These are phyloP conservation scores for Aphis craccivora DNA, from an alignment of 1,140 invertebrate genomes.

Conservation along the genomic window DNA sequence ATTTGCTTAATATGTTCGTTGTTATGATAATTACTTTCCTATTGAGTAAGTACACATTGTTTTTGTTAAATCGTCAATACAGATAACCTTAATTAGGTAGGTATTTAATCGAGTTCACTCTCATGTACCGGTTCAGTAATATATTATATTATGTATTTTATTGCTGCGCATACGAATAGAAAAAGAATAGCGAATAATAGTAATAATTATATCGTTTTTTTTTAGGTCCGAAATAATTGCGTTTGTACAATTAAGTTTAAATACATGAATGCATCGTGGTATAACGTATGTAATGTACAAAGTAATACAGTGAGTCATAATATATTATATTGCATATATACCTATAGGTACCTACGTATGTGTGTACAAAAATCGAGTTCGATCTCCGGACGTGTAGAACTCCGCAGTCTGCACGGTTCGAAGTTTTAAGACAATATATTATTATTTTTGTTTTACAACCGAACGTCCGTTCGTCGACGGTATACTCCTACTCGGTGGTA, in stretches of 20 bases:
- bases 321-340: no score
- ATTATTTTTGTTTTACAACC: slow-evolving; percentile 11
- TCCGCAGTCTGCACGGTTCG: not conserved
- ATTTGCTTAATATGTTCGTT: not conserved
- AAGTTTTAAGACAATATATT: not conserved
- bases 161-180: not conserved
- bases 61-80: not conserved
- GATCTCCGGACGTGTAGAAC: not conserved
- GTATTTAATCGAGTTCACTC: not conserved
- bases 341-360: not conserved
- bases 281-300: not conserved
- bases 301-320: no score
- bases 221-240: not conserved
- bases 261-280: not conserved
- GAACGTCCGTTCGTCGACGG: not conserved
- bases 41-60: not conserved
- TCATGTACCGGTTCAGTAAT: not conserved
- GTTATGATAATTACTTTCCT: not conserved
- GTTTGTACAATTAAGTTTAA: not conserved
- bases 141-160: not conserved
- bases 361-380: not conserved
- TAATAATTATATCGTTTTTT: not conserved
- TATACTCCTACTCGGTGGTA: not conserved
- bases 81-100: not conserved
- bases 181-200: not conserved